Conservation (phyloP, 2,113 vertebrate species). For the Paramormyrops kingsleyae region DNA sequence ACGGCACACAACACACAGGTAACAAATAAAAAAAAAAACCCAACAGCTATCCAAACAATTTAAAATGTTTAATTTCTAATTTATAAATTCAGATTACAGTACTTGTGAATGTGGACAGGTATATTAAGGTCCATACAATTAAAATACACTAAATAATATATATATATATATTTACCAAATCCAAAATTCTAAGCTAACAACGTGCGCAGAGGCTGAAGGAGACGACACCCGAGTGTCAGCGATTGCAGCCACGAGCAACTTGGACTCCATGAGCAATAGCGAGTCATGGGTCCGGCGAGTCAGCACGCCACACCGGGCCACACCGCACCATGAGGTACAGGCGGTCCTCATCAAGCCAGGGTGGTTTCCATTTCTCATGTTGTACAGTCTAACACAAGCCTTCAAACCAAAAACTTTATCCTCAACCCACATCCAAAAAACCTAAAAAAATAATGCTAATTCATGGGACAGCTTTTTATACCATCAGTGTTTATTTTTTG, state of each 20-base stretch:
- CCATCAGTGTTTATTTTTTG: background rate
- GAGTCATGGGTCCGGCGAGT: conserved; percentile 49
- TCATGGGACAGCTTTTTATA: background rate
- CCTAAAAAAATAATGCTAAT: background rate
- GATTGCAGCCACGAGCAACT: conserved; percentile 43
- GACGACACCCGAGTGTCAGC: conserved; percentile 31
- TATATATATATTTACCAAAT: background rate
- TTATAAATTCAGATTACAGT: background rate
- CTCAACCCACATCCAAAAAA: conserved; percentile 2
- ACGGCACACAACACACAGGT: background rate
- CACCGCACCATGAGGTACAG: background rate
- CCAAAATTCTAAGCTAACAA: background rate
- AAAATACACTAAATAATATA: background rate
- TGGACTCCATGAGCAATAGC: conserved; percentile 60
- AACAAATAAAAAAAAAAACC: background rate
- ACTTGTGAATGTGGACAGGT: background rate
- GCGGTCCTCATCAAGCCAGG: background rate
- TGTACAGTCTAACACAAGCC: background rate
- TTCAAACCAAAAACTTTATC: background rate
- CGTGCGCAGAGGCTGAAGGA: conserved; percentile 30
- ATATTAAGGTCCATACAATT: background rate
- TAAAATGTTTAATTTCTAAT: background rate
- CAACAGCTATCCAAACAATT: background rate
- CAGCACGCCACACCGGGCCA: background rate
- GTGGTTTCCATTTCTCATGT: background rate